Evolutionary conservation across 2,797 vertebrate genomes (phyloP), one percentile per base, ranked within the genome.

Genomic region (Balearica regulorum): DNA sequence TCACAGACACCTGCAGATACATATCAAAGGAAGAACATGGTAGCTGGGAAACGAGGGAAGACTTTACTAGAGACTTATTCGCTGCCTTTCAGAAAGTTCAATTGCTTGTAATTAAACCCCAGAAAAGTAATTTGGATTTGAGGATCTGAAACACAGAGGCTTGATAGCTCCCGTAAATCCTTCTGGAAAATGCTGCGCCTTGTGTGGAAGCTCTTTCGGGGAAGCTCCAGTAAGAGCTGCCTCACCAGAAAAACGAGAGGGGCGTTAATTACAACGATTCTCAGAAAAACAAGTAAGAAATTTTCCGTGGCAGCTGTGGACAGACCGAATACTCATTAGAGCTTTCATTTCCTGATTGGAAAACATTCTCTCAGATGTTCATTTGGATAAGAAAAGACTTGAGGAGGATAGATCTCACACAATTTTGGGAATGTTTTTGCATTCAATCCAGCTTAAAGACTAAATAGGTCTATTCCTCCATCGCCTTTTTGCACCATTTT

Each of bases 1-100:
- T 98, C 97, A 60, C 99, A 99, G 85, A 99, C 97, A 97, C 98
- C 99, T 99, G 97, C 73, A 93, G 81, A 13, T 4, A 54, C 26
- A 65, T 6, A 83, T 1, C 39, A 65, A 26, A 78, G 48, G 53
- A 24, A 58, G 12, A 85, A 61, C 2, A 1, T 10, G 31, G 21
- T n/a, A 60, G 39, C 14, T 70, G 39, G n/a, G 51, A 89, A 90
- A 35, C 1, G 26, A 39, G 51, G 70, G 46, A 53, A 49, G 39
- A 19, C 13, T 84, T 62, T 3, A 13, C 28, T 6, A 41, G 35
- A 68, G 43, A 54, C 70, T 70, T 26, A 9, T 2, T 65, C 5
- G 3, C 85, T 75, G 80, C 39, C 65, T 86, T 89, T 81, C 39
- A 69, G 66, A 54, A 68, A 8, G 29, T 72, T 81, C 48, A 39